These are phyloP conservation scores for Serilophus lunatus DNA, from an alignment of 2,113 vertebrate species.

Conservation along the genomic window DNA sequence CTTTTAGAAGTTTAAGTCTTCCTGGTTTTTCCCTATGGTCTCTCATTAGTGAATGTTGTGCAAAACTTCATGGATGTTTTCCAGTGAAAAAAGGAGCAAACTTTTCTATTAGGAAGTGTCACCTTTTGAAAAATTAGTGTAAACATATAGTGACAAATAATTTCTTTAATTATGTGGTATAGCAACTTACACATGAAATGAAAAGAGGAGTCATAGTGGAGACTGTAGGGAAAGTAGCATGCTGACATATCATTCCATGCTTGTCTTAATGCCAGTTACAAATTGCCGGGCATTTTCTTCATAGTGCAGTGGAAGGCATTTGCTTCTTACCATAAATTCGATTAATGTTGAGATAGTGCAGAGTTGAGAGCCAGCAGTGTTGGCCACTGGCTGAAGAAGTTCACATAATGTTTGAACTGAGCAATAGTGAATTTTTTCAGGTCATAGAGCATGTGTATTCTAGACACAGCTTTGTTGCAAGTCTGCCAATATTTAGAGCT, in stretches of 20 bases:
- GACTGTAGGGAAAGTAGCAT: background rate
- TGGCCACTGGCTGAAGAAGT: background rate
- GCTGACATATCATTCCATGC: background rate
- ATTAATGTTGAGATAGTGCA: background rate
- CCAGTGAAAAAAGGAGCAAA: background rate
- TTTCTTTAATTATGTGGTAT: background rate
- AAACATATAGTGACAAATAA: background rate
- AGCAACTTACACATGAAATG: background rate
- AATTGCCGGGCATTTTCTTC: background rate
- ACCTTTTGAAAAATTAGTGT: background rate
- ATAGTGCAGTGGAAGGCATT: accelerated
- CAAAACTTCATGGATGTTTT: background rate
- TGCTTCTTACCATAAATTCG: background rate
- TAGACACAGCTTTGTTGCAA: background rate
- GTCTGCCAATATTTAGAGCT: background rate
- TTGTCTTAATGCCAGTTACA: background rate
- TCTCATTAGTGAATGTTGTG: background rate
- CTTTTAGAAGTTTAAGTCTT: background rate
- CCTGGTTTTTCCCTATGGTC: background rate
- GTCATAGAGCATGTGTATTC: background rate
- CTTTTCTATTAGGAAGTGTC: background rate
- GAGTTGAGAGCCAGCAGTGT: background rate
- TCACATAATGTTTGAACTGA: background rate
- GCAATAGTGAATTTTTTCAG: background rate
- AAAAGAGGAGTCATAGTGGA: background rate